Base-by-base conservation (phyloP, 2,113 vertebrate species). In the Tapirus terrestris region DNA sequence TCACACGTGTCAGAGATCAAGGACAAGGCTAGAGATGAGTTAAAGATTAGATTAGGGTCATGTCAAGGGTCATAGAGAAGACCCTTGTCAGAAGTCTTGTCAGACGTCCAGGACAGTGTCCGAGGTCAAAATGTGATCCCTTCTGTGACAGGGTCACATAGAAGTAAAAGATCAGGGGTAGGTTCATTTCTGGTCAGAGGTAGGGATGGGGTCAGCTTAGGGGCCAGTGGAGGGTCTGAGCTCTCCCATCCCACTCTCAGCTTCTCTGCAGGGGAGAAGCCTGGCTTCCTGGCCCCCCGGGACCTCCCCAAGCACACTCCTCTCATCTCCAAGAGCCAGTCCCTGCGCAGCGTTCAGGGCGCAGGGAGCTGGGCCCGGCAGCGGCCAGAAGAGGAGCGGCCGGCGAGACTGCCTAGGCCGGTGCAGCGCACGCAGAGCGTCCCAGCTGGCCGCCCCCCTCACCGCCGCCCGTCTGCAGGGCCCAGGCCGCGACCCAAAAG, bases 341-440 rank as follows among this genome's bases (percentile, higher is more conserved):
- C 99, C 45, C 98, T 99, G 97, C 98, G 97, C 51, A 98, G 97
- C 88, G 98, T 99, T 31, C 94, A 98, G 5, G 39, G 48, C 3
- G 76, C 96, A 2, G 95, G 96, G 2, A 81, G 82, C 39, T 97
- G 97, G 98, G 89, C 83, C 10, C 58, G 39, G 63, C 39, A 3
- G 16, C 77, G n/a, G 45, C 95, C 53, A 0, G 98, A 98, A 1
- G 98, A 99, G 0, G 83, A 96, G 27, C 68, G 0, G 43, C 94
- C 76, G 4, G 0, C 0, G 12, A 36, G 68, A 0, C 14, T 63
- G 9, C 9, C 91, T 0, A 63, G 60, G 0, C 94, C 89, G 0
- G 98, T 99, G 25, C 97, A 98, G 21, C 99, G 99, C 89, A 99
- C 99, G 0, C 99, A 99, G 97, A 99, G 99, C 31, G 99, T 99